phyloP scores from a whole-genome alignment of 2,113 vertebrate genomes.

The Calidris pugnax region DNA sequence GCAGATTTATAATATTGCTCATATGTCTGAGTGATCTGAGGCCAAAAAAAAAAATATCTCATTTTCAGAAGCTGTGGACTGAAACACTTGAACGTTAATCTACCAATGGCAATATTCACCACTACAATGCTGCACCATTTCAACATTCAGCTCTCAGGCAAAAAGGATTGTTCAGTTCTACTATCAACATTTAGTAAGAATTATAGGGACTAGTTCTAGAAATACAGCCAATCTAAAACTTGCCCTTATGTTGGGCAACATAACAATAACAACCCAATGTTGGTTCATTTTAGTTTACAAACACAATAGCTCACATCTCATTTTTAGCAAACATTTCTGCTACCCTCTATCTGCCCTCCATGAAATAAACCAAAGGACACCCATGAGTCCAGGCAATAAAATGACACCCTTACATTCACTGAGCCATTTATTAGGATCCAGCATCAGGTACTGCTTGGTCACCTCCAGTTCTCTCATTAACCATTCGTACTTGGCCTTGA shows the following conservation, averaged over 20 bases:
- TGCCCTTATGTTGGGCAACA: background rate
- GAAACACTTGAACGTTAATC: conserved; percentile 13
- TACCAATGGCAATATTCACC: background rate
- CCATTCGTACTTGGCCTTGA: conserved; percentile 93
- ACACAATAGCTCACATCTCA: background rate
- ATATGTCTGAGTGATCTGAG: conserved; percentile 39
- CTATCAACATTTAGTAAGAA: background rate
- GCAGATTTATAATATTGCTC: conserved; percentile 31
- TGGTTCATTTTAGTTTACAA: background rate
- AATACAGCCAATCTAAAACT: background rate
- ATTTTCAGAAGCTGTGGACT: conserved; percentile 62
- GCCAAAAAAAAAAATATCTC: background rate
- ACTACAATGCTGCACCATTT: background rate
- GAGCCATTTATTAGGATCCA: conserved; percentile 96
- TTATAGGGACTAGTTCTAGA: background rate
- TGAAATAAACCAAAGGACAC: background rate
- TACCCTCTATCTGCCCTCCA: background rate
- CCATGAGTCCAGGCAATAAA: background rate
- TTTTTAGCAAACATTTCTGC: background rate
- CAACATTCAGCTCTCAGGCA: conserved; percentile 20
- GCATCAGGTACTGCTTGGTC: conserved; percentile 95
- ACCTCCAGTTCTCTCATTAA: conserved; percentile 94
- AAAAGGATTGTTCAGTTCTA: background rate
- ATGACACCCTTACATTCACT: conserved; percentile 85
- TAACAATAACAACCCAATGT: too few relatives aligned